Percentiles rank a stretch among this genome's conserved stretches.
phyloP scores from a whole-genome alignment of 2,113 vertebrate genomes.

The Climacteris rufus region DNA sequence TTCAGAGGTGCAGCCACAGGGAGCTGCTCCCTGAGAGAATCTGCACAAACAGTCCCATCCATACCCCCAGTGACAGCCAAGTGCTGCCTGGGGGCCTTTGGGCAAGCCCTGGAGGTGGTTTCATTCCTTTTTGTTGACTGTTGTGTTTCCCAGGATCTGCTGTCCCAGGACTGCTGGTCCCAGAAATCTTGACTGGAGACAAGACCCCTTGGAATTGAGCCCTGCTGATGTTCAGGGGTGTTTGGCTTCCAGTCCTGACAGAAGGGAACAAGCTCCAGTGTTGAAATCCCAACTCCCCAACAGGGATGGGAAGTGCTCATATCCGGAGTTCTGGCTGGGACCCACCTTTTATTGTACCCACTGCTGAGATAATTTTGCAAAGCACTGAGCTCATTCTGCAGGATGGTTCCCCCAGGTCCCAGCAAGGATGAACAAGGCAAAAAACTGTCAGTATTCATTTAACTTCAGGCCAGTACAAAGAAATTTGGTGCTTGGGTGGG shows the following conservation, averaged over 20 bases:
- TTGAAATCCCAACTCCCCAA: neutral
- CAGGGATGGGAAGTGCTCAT: conserved; percentile 20
- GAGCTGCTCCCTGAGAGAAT: neutral
- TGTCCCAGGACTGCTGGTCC: neutral
- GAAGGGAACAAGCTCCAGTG: neutral
- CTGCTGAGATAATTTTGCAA: neutral
- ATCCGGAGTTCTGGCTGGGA: conserved; percentile 30
- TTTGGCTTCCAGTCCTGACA: neutral
- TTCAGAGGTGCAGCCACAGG: neutral
- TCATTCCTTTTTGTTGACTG: neutral
- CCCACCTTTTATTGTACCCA: conserved; percentile 15
- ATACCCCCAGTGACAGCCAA: neutral
- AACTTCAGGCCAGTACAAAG: neutral
- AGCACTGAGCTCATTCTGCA: conserved; percentile 43
- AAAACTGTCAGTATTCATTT: neutral
- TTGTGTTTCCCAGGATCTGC: neutral
- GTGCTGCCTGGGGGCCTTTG: neutral
- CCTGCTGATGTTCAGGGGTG: neutral
- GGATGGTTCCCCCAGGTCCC: neutral
- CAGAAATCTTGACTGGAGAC: neutral
- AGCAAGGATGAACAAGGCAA: neutral
- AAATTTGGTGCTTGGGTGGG: neutral
- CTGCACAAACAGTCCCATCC: neutral
- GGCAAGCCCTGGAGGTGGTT: neutral
- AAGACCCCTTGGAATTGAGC: neutral